Conservation (phyloP, 2,113 vertebrate species). For the Solenodon paradoxus region DNA sequence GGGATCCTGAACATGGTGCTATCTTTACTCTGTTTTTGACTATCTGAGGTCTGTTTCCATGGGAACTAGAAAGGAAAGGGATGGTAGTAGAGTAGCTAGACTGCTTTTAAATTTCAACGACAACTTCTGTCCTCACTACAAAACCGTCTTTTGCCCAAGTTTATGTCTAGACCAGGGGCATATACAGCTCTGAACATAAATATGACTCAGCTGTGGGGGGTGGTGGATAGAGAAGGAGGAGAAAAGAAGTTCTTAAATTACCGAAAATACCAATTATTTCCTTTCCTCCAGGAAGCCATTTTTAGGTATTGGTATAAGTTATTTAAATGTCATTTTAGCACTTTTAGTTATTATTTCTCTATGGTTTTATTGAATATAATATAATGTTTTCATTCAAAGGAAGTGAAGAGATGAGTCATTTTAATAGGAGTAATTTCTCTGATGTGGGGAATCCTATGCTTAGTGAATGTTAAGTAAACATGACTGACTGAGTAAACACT, state of each 20-base stretch:
- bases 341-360: conserved; percentile 56
- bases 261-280: background rate
- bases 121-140: background rate
- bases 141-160: conserved; percentile 11
- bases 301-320: conserved; percentile 53
- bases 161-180: background rate
- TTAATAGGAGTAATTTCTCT: background rate
- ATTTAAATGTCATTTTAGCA: conserved; percentile 40
- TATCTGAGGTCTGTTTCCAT: conserved; percentile 72
- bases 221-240: background rate
- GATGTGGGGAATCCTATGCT: background rate
- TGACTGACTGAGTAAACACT: background rate
- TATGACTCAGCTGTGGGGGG: background rate
- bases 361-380: conserved; percentile 57
- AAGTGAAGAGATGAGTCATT: conserved; percentile 30
- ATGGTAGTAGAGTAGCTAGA: conserved; percentile 51
- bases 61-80: conserved; percentile 59
- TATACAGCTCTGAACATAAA: background rate
- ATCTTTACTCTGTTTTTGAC: conserved; percentile 74
- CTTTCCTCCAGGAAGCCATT: conserved; percentile 29
- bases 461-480: background rate
- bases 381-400: conserved; percentile 60
- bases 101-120: conserved; percentile 51
- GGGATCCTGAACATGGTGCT: conserved; percentile 59
- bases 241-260: background rate